A percentile compares a stretch with the other conserved stretches of the same genome.
Evolutionary conservation across 2,888 invertebrate genomes (phyloP).

Genomic region (Clusia tigrina): DNA sequence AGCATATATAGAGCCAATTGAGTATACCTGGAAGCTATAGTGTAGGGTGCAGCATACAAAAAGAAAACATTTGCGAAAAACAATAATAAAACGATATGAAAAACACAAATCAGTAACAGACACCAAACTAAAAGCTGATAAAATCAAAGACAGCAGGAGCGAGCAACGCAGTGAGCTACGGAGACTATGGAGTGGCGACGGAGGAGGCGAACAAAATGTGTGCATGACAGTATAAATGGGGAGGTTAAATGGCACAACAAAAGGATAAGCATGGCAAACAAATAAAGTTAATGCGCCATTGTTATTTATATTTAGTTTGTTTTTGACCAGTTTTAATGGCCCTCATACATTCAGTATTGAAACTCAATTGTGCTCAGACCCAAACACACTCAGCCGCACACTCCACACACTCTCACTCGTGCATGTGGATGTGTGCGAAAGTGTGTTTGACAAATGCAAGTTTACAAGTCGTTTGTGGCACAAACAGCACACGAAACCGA

Average conservation of each 20-base stretch:
- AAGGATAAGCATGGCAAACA: neutral
- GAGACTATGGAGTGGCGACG: neutral
- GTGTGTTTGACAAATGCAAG: too few species aligned
- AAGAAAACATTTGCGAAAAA: conserved; percentile 7
- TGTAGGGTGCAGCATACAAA: neutral
- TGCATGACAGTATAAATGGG: neutral
- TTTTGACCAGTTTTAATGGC: conserved; percentile 8
- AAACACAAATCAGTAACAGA: conserved; percentile 7
- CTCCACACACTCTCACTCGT: neutral
- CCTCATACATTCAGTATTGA: neutral
- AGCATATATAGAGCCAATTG: too few species aligned
- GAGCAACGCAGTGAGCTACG: too few species aligned
- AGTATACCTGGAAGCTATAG: too few species aligned
- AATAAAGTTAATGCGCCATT: neutral
- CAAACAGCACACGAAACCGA: neutral
- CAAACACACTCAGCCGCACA: neutral
- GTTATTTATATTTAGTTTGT: conserved; percentile 8
- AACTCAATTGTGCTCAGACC: neutral
- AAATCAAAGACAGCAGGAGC: neutral
- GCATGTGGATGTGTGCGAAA: neutral
- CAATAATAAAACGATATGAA: conserved; percentile 10
- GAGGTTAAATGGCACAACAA: neutral
- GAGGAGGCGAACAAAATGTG: neutral
- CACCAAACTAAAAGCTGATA: neutral
- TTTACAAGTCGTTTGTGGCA: neutral